A percentile compares a stretch with the other conserved stretches of the same genome.
These are phyloP conservation scores for Oostethus manadensis DNA, from an alignment of 2,113 vertebrate genomes.

Conservation along the genomic window DNA sequence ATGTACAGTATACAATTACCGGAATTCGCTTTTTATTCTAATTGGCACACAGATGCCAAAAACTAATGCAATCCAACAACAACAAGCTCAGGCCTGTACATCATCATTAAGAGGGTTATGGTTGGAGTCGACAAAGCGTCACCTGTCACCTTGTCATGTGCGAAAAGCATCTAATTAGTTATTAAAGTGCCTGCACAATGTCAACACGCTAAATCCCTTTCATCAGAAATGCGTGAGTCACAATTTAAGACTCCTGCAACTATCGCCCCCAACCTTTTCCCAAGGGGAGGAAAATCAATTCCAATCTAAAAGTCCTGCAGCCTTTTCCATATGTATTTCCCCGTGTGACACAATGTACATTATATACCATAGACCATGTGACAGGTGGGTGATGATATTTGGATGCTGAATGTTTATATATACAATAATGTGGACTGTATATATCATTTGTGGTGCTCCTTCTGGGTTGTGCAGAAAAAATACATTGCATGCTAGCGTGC, in stretches of 20 bases:
- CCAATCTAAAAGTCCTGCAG: slow-evolving; percentile 89
- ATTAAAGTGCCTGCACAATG: slow-evolving; percentile 91
- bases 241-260: slow-evolving; percentile 80
- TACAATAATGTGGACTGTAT: too few species aligned
- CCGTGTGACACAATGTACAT: slow-evolving; percentile 78
- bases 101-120: slow-evolving; percentile 81
- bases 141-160: slow-evolving; percentile 93
- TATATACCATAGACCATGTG: slow-evolving; percentile 74
- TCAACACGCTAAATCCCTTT: slow-evolving; percentile 95
- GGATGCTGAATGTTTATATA: too few species aligned
- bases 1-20: too few species aligned
- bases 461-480: too few species aligned
- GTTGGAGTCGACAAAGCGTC: slow-evolving; percentile 80
- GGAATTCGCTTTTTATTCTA: slow-evolving; percentile 5
- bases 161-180: slow-evolving; percentile 96
- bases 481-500: too few species aligned
- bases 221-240: slow-evolving; percentile 90
- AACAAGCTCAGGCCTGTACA: slow-evolving; percentile 46
- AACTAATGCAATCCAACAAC: slow-evolving; percentile 27
- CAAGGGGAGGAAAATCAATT: slow-evolving; percentile 96
- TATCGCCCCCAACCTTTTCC: slow-evolving; percentile 58
- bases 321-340: slow-evolving; percentile 82
- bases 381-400: slow-evolving; percentile 22
- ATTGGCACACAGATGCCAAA: slow-evolving; percentile 50
- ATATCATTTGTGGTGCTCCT: too few species aligned